Conservation (phyloP, 2,888 invertebrate genomes). For the Anthrax anthrax region DNA sequence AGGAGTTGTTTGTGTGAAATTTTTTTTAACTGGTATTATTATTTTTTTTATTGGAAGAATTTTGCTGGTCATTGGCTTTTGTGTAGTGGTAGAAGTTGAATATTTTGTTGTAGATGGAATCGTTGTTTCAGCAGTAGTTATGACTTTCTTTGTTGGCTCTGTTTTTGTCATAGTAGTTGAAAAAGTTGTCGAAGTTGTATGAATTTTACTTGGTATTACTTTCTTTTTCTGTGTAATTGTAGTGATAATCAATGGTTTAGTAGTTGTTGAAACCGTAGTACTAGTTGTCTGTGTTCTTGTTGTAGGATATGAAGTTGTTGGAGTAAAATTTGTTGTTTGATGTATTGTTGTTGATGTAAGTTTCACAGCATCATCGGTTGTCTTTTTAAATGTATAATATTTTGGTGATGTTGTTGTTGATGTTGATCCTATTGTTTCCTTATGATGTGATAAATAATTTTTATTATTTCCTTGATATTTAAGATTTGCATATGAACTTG, state of each 20-base stretch:
- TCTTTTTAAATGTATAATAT: conserved; percentile 19
- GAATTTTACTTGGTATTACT: too few species aligned
- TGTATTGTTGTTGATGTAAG: conserved; percentile 16
- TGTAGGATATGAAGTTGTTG: conserved; percentile 13
- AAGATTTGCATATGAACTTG: conserved; percentile 55
- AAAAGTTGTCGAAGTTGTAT: conserved; percentile 12
- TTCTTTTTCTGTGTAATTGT: conserved; percentile 20
- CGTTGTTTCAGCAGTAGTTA: conserved; percentile 25
- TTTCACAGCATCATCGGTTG: neutral
- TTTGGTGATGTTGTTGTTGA: conserved; percentile 18
- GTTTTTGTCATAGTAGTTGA: neutral
- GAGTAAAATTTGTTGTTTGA: conserved; percentile 17
- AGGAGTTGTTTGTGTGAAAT: conserved; percentile 9
- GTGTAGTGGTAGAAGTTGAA: conserved; percentile 5
- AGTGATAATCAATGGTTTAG: conserved; percentile 15
- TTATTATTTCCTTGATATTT: conserved; percentile 51
- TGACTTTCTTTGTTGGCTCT: conserved; percentile 10
- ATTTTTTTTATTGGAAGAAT: too few species aligned
- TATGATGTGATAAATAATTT: conserved; percentile 38
- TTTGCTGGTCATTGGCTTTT: neutral
- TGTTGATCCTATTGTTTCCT: conserved; percentile 26
- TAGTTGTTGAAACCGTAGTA: conserved; percentile 7
- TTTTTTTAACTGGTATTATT: neutral
- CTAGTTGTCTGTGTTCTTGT: conserved; percentile 8
- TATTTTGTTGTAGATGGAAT: conserved; percentile 16